Evolutionary conservation across 53 echinoderm and acorn worm species (phyloP), one percentile per base, ranked within the genome.

Genomic region (Paracentrotus lividus): DNA sequence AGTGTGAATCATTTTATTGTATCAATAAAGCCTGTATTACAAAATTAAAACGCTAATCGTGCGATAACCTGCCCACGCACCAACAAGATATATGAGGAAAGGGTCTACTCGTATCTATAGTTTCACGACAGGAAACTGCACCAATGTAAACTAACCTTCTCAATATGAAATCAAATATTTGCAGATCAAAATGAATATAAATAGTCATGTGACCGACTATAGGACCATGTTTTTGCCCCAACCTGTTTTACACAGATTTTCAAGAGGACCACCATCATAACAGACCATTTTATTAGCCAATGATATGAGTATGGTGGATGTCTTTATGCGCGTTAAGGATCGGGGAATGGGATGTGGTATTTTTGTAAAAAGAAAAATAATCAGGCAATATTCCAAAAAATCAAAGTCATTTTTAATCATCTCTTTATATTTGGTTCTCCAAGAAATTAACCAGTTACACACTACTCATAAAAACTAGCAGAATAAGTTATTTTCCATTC

Each of bases 181-280:
- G 81, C 24, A 18, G 81, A 81, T 81, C 81, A 81, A 47, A 81
- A 81, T 81, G 81, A 81, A 81, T n/a, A 81, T 81, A 81, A 72
- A 81, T 47, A 81, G n/a, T n/a, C n/a, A 34, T 26, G 81, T 81
- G 81, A 14, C n/a, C 81, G 44, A 45, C 44, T 45, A n/a, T n/a
- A 81, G 47, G 26, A 81, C 13, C 72, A 36, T 47, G 5, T 44
- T 44, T 81, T 78, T 72, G 26, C 81, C 81, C 24, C 24, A 44
- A n/a, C 47, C 47, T 47, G n/a, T 81, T 81, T n/a, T 44, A 81
- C 47, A 81, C 49, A 81, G 26, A 34, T 15, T 40, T 81, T 81
- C 81, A 81, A n/a, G 47, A 38, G 81, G 81, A 45, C 81, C 81
- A 81, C 47, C 81, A 47, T n/a, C 24, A 26, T 12, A 81, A 81